Base-by-base conservation (phyloP, 2,888 invertebrate species). In the Serripes groenlandicus region DNA sequence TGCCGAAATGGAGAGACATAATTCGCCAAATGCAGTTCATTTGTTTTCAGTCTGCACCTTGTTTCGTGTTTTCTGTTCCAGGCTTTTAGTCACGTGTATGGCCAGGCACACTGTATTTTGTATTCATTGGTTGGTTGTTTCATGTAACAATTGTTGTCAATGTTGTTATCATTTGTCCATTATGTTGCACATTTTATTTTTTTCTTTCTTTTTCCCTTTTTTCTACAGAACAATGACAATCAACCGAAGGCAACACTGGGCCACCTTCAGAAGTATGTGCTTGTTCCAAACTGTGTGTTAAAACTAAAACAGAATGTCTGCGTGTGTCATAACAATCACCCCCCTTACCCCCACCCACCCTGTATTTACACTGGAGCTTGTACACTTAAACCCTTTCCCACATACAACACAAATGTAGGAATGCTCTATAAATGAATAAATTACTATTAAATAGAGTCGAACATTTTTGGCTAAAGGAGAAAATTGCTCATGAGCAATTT, bases 201-300 rank as follows among this genome's bases (percentile, higher is more conserved):
- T 66, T 66, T 66, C 42, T 42, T 42, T 66, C 42, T 70, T 77
- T 75, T 80, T 56, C 69, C 69, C 62, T 74, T 66, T 73, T 60
- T 76, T 64, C 56, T 75, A 56, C 86, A 86, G 86, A 86, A 72
- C 86, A 86, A 86, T 86, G 86, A 86, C 86, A 86, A 83, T 75
- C 83, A 86, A 56, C 78, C 26, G 64, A 76, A 73, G 86, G 76
- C 81, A 75, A 75, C 81, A 83, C 82, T 60, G 83, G 86, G 76
- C 73, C 75, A 56, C 86, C 86, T 83, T 78, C 86, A 81, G 86
- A 86, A 86, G 86, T 86, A 86, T 56, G 86, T 86, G 76, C 68
- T 78, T 75, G 64, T 64, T 64, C 37, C 66, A 66, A 26, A 49
- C 49, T 49, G 49, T 49, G 49, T 49, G 49, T 49, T 15, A 21